A percentile compares a stretch with the other conserved stretches of the same genome.
Conservation (phyloP, 2,888 invertebrate species). For the Agrochola lychnidis region DNA sequence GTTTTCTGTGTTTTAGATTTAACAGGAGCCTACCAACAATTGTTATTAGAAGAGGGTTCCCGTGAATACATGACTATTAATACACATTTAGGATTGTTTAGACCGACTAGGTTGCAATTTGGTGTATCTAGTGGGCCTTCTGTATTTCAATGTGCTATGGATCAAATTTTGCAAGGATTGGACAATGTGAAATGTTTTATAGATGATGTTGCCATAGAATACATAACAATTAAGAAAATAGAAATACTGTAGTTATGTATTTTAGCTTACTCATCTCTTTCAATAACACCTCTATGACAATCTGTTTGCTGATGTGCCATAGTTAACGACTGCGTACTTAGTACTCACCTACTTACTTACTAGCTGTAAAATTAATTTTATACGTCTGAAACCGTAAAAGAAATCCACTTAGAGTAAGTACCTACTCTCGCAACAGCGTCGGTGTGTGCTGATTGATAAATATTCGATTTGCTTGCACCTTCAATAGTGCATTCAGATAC, state of each 20-base stretch:
- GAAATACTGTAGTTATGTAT: neutral
- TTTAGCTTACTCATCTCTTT: neutral
- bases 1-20: too few species aligned
- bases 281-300: neutral
- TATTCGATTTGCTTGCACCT: slow-evolving; percentile 71
- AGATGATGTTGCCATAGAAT: too few species aligned
- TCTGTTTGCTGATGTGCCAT: neutral
- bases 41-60: too few species aligned
- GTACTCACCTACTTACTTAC: neutral
- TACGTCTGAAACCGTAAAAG: slow-evolving; percentile 13
- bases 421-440: neutral
- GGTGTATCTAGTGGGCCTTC: too few species aligned
- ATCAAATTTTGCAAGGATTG: too few species aligned
- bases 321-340: neutral
- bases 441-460: slow-evolving; percentile 68
- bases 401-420: slow-evolving; percentile 39
- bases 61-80: too few species aligned
- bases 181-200: too few species aligned
- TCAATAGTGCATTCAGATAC: slow-evolving; percentile 66
- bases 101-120: too few species aligned
- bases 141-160: too few species aligned
- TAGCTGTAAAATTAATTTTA: neutral
- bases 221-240: too few species aligned
- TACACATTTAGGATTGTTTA: too few species aligned
- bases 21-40: too few species aligned